Evolutionary conservation across 1,140 invertebrate species (phyloP), one percentile per base, ranked within the genome.

Genomic region (Schlechtendalia chinensis): DNA sequence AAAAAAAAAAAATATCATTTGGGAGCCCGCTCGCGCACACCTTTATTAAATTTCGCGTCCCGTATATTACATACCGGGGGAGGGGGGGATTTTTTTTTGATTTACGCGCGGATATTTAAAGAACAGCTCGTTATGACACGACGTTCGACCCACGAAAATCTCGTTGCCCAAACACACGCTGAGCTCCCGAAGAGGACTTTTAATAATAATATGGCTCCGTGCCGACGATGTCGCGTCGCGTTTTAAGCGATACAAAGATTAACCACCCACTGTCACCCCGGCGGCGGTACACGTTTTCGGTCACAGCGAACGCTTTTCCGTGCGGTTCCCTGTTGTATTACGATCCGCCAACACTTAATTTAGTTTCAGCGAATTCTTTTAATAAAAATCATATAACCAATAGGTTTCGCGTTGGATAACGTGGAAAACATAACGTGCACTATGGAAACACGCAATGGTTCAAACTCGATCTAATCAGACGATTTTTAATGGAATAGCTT

Each of bases 221-320:
- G 32, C 3, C 29, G 8, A 10, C 61, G 61, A 32, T 65, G 29
- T 8, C 32, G 32, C 32, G 32, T 39, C 32, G 27, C 27, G 27
- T 61, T 61, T 11, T 39, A 12, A 29, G 39, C 32, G 63, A 67
- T 11, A 6, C 32, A 12, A 5, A n/a, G 32, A 45, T 67, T 67
- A 67, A 67, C 63, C 63, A 5, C 63, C 63, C 63, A n/a, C 39
- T 22, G 63, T 65, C 63, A 11, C 32, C 22, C 63, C 6, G 32
- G 5, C 19, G 29, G 61, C n/a, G 61, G 61, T 65, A 32, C 32
- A 39, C 32, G 32, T 39, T 39, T 39, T 8, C 32, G 3, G 32
- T 39, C 32, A 39, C 32, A 8, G 32, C 32, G 32, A 39, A 3
- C 32, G 32, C 32, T 8, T 3, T n/a, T n/a, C n/a, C n/a, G n/a